A percentile compares a stretch with the other conserved stretches of the same genome.
These are phyloP conservation scores for Cyclina sinensis DNA, from an alignment of 1,140 invertebrate genomes.

Conservation along the genomic window DNA sequence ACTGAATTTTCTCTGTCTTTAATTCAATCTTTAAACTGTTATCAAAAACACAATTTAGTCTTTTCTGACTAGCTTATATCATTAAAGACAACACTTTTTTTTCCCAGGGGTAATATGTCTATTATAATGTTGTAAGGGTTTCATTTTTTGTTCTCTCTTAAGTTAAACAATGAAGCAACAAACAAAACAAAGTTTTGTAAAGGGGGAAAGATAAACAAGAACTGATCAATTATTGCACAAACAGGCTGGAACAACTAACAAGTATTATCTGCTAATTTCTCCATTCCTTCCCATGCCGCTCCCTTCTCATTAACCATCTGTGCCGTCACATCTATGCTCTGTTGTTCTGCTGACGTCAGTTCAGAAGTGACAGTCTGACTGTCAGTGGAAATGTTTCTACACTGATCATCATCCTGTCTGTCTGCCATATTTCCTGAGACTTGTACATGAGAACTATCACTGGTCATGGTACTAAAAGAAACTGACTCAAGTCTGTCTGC, in stretches of 20 bases:
- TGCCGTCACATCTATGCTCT: neutral
- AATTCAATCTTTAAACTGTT: neutral
- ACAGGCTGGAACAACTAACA: constrained; percentile 16
- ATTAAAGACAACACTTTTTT: neutral
- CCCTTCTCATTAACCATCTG: neutral
- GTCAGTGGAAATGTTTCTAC: neutral
- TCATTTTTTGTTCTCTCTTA: too few relatives aligned
- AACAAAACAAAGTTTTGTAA: neutral
- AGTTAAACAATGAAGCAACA: neutral
- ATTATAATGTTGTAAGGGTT: neutral
- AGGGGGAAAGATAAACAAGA: neutral
- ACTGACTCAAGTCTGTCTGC: neutral
- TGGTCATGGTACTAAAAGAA: neutral
- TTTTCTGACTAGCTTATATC: neutral
- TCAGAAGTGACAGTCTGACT: neutral
- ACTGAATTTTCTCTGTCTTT: neutral
- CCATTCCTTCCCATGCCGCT: constrained; percentile 2
- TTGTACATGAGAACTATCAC: neutral
- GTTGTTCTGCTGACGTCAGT: neutral
- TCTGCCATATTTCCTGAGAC: neutral
- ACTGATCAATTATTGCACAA: neutral
- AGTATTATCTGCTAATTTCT: constrained; percentile 5
- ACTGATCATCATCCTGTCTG: too few relatives aligned
- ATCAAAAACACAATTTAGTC: neutral
- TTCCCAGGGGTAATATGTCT: neutral